Base-by-base conservation (phyloP, 2,797 vertebrate genomes). In the Tenualosa ilisha region DNA sequence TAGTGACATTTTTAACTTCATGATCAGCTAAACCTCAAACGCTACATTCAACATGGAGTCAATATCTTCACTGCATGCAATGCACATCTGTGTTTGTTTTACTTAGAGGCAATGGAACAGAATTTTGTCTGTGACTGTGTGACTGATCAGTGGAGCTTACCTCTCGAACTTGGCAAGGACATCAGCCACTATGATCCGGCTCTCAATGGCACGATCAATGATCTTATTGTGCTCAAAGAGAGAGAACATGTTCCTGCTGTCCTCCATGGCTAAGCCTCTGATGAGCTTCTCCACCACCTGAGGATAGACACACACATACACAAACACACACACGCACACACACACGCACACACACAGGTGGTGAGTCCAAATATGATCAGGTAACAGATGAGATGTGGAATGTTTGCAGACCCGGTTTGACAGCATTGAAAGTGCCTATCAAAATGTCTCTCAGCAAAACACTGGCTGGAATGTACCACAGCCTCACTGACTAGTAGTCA, bases 201-300 rank as follows among this genome's bases (percentile, higher is more conserved):
- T 97, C 93, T 98, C 97, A 81, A 98, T 93, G 17, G 97, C 97
- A 72, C 96, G 92, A 90, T 97, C 97, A 37, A 95, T 95, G 61
- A 93, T 92, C 56, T 95, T 86, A 61, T 97, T 97, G 79, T 97
- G 97, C 84, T 98, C 97, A 83, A 98, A 98, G 87, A 98, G 95
- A 2, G 97, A 97, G 81, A 98, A 98, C 91, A 97, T 95, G 82
- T 98, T 98, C 82, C 97, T 95, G 89, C 97, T 98, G 63, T 98
- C 95, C 90, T 98, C 97, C 97, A 98, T 98, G 0, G 97, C 97
- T 86, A 98, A 82, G 26, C 97, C 97, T 88, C 97, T 93, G 91
- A 98, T 98, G 91, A 98, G 89, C 92, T 98, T 98, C 91, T 98
- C 97, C 86, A 98, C 97, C 82, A 98, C 97, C 97, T 97, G 85